Conservation (phyloP, 2,888 invertebrate species). For the Agrotis clavis region DNA sequence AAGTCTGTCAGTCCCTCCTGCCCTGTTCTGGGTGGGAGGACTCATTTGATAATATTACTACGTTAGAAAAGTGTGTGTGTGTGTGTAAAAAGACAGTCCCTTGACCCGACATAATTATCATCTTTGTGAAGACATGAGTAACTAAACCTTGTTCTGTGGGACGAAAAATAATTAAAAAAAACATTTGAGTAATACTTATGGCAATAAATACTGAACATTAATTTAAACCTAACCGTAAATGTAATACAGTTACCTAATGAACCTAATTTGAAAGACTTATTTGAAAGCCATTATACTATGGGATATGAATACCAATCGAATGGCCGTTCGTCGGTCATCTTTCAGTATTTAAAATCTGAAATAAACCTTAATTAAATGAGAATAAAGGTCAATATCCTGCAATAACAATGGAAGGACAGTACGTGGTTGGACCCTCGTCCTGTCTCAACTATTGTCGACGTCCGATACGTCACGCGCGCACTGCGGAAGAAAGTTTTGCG, state of each 20-base stretch:
- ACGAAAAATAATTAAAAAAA: background rate
- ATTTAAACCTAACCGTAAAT: background rate
- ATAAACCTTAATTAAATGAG: background rate
- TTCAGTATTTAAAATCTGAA: background rate
- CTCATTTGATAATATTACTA: no score
- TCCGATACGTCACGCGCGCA: constrained; percentile 32
- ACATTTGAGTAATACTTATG: background rate
- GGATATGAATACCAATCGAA: constrained; percentile 10
- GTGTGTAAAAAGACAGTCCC: no score
- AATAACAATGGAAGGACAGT: background rate
- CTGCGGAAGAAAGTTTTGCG: constrained; percentile 44
- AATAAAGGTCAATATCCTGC: background rate
- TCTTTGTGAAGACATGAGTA: background rate
- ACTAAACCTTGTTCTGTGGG: background rate
- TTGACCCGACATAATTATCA: no score
- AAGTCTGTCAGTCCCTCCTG: no score
- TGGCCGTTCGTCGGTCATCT: background rate
- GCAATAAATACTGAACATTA: background rate
- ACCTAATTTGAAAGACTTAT: constrained; percentile 13
- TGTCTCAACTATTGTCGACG: constrained; percentile 11
- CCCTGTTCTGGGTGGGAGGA: no score
- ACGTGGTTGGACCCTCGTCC: constrained; percentile 28
- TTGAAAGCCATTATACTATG: constrained; percentile 40
- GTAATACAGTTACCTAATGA: background rate
- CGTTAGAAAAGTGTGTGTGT: no score